Evolutionary conservation across 1,140 invertebrate species (phyloP), one percentile per base, ranked within the genome.

Genomic region (Platyscapa corneri): DNA sequence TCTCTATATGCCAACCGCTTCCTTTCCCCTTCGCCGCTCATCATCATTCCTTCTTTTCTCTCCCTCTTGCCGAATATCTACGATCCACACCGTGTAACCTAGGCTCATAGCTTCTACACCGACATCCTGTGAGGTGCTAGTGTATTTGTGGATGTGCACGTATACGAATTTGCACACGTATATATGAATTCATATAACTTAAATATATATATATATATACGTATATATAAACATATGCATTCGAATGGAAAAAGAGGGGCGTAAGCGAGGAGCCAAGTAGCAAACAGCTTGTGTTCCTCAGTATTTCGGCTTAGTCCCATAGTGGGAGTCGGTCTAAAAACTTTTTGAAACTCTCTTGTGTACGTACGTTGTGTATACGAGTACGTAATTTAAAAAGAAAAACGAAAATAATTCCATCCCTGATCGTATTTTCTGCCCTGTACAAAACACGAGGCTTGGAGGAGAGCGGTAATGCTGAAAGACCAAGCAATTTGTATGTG

Each of bases 11-110:
- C n/a, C n/a, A n/a, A n/a, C 64, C 70, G 20, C 32, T 5, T 23
- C 8, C 70, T 42, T 8, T 10, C 27, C 18, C 7, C 27, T 37
- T 3, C 12, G 32, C 42, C 56, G 56, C n/a, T 34, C 30, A 53
- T 70, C 65, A 60, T 70, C 65, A 34, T 49, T 37, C 83, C 67
- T 46, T 14, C 76, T 32, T 64, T 39, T 65, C 32, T n/a, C 74
- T n/a, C 72, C 32, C 82, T 77, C 18, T 83, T 77, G 82, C 82
- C 82, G 53, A 83, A 83, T 83, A 77, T 83, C 72, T 56, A 39
- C 70, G 49, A 80, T 65, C 39, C 42, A 27, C 64, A 42, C 39
- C 16, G 30, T 42, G 32, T 49, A 86, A 65, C 77, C 53, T 56
- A 60, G 67, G 16, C 79, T 65, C 67, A 30, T 16, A 49, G 76